Conservation (phyloP, 2,113 vertebrate species). For the Pseudorasbora parva region DNA sequence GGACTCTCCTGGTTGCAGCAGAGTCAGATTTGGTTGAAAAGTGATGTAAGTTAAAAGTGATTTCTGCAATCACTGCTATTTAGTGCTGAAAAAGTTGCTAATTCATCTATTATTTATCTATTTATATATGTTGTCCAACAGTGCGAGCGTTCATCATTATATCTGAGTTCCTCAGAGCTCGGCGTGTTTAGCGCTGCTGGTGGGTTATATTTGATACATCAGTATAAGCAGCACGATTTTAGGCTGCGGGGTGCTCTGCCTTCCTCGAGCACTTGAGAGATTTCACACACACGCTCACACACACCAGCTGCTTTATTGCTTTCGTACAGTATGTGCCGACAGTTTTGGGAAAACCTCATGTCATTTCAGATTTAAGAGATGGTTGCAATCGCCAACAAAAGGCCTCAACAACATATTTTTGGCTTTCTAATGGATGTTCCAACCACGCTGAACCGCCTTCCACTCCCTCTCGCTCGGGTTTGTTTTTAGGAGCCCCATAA, state of each 20-base stretch:
- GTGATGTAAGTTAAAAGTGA: background rate
- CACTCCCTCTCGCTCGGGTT: conserved; percentile 59
- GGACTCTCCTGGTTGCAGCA: background rate
- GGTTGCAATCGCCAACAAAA: conserved; percentile 62
- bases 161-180: conserved; percentile 33
- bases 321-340: conserved; percentile 59
- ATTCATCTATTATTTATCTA: background rate
- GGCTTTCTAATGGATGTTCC: conserved; percentile 59
- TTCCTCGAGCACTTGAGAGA: conserved; percentile 35
- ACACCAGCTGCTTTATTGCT: conserved; percentile 65
- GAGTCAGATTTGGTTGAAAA: background rate
- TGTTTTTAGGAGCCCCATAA: conserved; percentile 53
- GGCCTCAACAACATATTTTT: conserved; percentile 59
- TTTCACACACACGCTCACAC: conserved; percentile 32
- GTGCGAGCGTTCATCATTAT: conserved; percentile 23
- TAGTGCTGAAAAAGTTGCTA: background rate
- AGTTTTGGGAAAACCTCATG: conserved; percentile 65
- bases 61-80: background rate
- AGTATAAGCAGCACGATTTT: conserved; percentile 32
- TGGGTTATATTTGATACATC: conserved; percentile 38
- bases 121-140: conserved; percentile 9
- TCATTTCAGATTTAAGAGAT: conserved; percentile 70
- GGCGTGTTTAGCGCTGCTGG: conserved; percentile 23
- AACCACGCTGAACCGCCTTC: conserved; percentile 48
- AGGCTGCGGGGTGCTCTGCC: conserved; percentile 20